Evolutionary conservation across 2,888 invertebrate species (phyloP).

Genomic region (Hermaeophaga mercurialis): DNA sequence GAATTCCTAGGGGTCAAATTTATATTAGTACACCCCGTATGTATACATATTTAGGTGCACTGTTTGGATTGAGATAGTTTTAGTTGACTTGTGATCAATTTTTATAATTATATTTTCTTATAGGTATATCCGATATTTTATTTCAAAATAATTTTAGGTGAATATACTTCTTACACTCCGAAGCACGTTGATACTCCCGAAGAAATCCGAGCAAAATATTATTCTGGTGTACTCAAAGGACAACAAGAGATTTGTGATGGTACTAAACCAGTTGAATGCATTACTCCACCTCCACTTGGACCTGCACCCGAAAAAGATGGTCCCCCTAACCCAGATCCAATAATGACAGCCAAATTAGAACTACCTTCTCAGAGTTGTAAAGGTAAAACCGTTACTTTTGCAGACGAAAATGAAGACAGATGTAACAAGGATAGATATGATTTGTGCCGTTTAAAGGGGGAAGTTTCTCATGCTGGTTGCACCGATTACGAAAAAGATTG

Average conservation of each 20-base stretch:
- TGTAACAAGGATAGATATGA: slow-evolving; percentile 49
- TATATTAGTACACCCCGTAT: too few relatives aligned
- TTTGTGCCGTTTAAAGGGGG: slow-evolving; percentile 50
- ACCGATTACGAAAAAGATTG: slow-evolving; percentile 47
- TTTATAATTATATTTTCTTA: neutral
- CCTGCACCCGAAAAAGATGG: slow-evolving; percentile 26
- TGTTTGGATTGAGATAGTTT: neutral
- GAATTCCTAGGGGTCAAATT: too few relatives aligned
- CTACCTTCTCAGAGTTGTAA: slow-evolving; percentile 49
- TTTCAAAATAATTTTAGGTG: slow-evolving; percentile 33
- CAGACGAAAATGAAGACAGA: slow-evolving; percentile 47
- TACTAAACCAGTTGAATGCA: slow-evolving; percentile 46
- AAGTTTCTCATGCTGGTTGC: slow-evolving; percentile 50
- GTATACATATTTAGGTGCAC: neutral
- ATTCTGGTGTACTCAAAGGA: slow-evolving; percentile 49
- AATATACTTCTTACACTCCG: slow-evolving; percentile 46
- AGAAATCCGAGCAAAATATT: slow-evolving; percentile 54
- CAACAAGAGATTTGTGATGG: slow-evolving; percentile 51
- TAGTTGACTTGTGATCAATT: neutral
- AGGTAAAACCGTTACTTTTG: slow-evolving; percentile 49
- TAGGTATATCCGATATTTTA: too few relatives aligned
- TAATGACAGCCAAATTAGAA: slow-evolving; percentile 50
- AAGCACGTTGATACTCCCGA: slow-evolving; percentile 55
- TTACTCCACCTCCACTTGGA: slow-evolving; percentile 37
- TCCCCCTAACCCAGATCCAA: slow-evolving; percentile 38